Evolutionary conservation across 2,797 vertebrate species (phyloP).

Genomic region (Clarias laeviceps): DNA sequence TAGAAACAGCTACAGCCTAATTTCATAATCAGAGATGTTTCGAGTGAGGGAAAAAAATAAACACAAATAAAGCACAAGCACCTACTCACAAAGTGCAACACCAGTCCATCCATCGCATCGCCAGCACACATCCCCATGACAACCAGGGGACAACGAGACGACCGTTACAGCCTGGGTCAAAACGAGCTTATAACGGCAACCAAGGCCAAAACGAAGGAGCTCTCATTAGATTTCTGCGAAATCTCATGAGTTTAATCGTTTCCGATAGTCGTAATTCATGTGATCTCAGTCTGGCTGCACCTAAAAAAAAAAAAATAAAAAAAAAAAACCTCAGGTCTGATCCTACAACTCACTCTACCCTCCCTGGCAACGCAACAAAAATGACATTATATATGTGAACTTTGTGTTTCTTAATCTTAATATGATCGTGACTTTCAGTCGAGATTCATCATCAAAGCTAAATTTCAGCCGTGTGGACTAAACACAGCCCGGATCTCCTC

Average conservation of each 20-base stretch:
- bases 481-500: conserved; percentile 11
- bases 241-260: neutral
- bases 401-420: neutral
- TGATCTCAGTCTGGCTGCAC: neutral
- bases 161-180: conserved; percentile 1
- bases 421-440: neutral
- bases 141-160: conserved; percentile 61
- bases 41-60: neutral
- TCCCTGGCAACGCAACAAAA: neutral
- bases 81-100: conserved; percentile 23
- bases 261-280: neutral
- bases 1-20: neutral
- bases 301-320: neutral
- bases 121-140: conserved; percentile 68
- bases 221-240: neutral
- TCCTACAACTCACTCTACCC: neutral
- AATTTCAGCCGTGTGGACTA: neutral
- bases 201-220: conserved; percentile 23
- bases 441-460: conserved; percentile 15
- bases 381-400: neutral
- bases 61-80: neutral
- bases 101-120: conserved; percentile 41
- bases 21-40: neutral
- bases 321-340: neutral
- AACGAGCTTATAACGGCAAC: conserved; percentile 41